Conservation (phyloP, 2,797 vertebrate genomes). For the Dallia pectoralis region DNA sequence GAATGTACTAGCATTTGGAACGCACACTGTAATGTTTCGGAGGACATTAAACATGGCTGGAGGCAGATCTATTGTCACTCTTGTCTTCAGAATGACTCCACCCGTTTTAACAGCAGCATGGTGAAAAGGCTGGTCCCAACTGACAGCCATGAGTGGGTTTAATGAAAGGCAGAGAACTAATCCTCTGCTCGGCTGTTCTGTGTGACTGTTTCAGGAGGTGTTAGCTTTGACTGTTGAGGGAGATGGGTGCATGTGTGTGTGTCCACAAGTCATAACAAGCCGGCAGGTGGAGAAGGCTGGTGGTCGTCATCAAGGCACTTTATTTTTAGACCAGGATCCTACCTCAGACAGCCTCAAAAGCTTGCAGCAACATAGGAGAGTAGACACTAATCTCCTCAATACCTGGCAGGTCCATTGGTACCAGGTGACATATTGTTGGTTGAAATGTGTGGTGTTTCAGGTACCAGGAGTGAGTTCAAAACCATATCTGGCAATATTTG, state of each 20-base stretch:
- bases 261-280: neutral
- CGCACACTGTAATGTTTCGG: neutral
- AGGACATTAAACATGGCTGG: neutral
- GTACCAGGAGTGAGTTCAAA: neutral
- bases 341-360: neutral
- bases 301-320: neutral
- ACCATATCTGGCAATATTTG: neutral
- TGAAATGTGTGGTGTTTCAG: conserved; percentile 5
- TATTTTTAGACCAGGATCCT: neutral
- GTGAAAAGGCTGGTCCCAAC: too few relatives aligned
- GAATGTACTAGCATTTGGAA: neutral
- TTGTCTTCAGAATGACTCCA: neutral
- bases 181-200: neutral
- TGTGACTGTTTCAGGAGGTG: neutral
- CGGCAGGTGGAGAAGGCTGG: neutral
- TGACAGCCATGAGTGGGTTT: conserved; percentile 1
- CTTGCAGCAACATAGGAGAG: neutral
- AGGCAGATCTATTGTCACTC: neutral
- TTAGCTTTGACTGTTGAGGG: neutral
- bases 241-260: neutral
- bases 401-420: neutral
- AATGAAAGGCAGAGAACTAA: neutral
- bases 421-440: neutral
- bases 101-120: too few relatives aligned
- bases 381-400: conserved; percentile 2